Percentiles rank a stretch among this genome's conserved stretches.
Evolutionary conservation across 64 coral and sea anemone genomes (phyloP).

Genomic region (Montipora efflorescens): DNA sequence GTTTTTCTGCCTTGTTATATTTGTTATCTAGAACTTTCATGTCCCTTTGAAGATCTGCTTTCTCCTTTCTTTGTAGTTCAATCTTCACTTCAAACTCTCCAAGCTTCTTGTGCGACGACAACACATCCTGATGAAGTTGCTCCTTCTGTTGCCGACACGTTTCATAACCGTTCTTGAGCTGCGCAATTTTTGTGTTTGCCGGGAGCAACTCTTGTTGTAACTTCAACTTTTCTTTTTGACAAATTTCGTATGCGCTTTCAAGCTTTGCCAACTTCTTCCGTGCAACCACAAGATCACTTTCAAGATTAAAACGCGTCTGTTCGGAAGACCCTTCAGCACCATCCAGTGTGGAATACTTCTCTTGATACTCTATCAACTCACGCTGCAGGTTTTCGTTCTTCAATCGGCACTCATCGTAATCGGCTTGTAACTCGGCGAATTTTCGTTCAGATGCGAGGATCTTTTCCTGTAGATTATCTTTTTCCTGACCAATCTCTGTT

Average conservation of each 20-base stretch:
- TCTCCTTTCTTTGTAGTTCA: constrained; percentile 72
- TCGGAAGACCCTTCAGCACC: constrained; percentile 42
- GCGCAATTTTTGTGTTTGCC: constrained; percentile 77
- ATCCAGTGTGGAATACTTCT: constrained; percentile 62
- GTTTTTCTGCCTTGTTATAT: constrained; percentile 69
- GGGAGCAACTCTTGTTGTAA: constrained; percentile 85
- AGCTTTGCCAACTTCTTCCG: constrained; percentile 83
- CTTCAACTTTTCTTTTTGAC: constrained; percentile 79
- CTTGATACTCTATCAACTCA: constrained; percentile 64
- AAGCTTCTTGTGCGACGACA: constrained; percentile 70
- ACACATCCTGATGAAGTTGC: constrained; percentile 73
- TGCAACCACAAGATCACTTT: constrained; percentile 65
- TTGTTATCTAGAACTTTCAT: constrained; percentile 64
- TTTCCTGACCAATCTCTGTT: constrained; percentile 58
- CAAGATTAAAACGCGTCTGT: constrained; percentile 59
- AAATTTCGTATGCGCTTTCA: constrained; percentile 72
- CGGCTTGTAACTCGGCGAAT: constrained; percentile 58
- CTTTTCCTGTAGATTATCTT: constrained; percentile 64
- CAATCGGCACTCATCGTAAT: constrained; percentile 23
- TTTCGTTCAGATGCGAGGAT: constrained; percentile 66
- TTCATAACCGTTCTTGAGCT: constrained; percentile 75
- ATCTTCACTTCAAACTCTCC: constrained; percentile 78
- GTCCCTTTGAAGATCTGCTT: constrained; percentile 70
- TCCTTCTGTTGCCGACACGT: constrained; percentile 70
- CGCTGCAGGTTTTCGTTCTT: constrained; percentile 67